Evolutionary conservation across 2,797 vertebrate genomes (phyloP).

Genomic region (Chaenodraco wilsoni): DNA sequence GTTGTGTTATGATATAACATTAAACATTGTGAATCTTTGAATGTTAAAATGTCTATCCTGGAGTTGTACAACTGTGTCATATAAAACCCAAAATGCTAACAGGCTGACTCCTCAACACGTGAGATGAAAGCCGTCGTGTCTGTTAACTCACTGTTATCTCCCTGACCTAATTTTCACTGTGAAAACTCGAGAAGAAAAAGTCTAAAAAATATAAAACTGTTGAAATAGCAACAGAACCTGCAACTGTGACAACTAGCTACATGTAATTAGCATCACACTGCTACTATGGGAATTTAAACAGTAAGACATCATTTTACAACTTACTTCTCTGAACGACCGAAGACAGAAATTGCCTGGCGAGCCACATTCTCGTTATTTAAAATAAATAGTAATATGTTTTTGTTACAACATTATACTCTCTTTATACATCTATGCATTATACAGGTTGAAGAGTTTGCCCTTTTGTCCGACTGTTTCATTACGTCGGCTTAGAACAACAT

Average conservation of each 20-base stretch:
- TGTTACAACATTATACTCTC: conserved; percentile 11
- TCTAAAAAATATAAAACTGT: neutral
- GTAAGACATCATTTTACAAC: neutral
- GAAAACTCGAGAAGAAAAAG: too few species aligned
- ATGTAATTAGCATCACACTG: neutral
- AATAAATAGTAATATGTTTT: neutral
- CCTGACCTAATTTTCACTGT: too few species aligned
- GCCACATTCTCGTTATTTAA: conserved; percentile 69
- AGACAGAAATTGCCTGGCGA: conserved; percentile 68
- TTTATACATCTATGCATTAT: too few species aligned
- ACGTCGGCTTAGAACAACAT: conserved; percentile 32
- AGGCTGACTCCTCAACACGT: neutral
- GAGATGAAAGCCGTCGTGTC: neutral
- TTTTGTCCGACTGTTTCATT: conserved; percentile 45
- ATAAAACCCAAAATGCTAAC: neutral
- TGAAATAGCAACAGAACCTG: neutral
- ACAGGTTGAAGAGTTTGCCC: conserved; percentile 1
- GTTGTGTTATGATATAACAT: too few species aligned
- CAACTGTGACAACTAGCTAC: neutral
- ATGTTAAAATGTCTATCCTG: too few species aligned
- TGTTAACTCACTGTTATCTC: too few species aligned
- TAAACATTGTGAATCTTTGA: too few species aligned
- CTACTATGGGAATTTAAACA: neutral
- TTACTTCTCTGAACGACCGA: conserved; percentile 69
- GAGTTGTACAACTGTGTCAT: too few species aligned